Evolutionary conservation across 2,113 vertebrate genomes (phyloP).

Genomic region (Rostratula benghalensis): DNA sequence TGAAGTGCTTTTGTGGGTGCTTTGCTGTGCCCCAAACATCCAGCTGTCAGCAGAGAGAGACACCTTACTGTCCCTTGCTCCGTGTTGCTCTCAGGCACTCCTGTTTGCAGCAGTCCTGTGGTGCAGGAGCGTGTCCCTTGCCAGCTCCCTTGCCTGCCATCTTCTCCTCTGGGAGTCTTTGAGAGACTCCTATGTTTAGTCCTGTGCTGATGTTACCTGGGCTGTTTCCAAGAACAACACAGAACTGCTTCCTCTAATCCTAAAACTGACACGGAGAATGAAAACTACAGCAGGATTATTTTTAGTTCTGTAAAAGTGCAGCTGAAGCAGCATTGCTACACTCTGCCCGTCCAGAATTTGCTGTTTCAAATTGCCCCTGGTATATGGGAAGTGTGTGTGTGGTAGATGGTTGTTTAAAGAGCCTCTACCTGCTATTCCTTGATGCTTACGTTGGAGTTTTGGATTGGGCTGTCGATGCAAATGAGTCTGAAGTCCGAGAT

Average conservation of each 20-base stretch:
- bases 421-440: not conserved
- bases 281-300: constrained; percentile 63
- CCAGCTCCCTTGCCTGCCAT: not conserved
- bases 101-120: not conserved
- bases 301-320: constrained; percentile 47
- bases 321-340: not conserved
- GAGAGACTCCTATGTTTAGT: constrained; percentile 4
- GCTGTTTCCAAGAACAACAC: constrained; percentile 42
- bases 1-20: not conserved
- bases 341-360: not conserved
- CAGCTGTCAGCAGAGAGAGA: not conserved
- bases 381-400: not conserved
- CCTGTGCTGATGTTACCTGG: constrained; percentile 59
- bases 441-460: not conserved
- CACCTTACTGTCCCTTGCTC: not conserved
- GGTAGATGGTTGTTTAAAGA: not conserved
- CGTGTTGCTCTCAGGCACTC: not conserved
- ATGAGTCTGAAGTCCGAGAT: not conserved
- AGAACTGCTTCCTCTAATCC: constrained; percentile 39
- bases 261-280: constrained; percentile 47
- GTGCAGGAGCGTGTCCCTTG: not conserved
- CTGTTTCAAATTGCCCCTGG: not conserved
- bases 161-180: constrained; percentile 43
- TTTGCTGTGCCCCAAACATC: not conserved
- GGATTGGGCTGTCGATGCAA: not conserved